These are phyloP conservation scores for Vanessa tameamea DNA, from an alignment of 1,140 invertebrate species.

Conservation along the genomic window DNA sequence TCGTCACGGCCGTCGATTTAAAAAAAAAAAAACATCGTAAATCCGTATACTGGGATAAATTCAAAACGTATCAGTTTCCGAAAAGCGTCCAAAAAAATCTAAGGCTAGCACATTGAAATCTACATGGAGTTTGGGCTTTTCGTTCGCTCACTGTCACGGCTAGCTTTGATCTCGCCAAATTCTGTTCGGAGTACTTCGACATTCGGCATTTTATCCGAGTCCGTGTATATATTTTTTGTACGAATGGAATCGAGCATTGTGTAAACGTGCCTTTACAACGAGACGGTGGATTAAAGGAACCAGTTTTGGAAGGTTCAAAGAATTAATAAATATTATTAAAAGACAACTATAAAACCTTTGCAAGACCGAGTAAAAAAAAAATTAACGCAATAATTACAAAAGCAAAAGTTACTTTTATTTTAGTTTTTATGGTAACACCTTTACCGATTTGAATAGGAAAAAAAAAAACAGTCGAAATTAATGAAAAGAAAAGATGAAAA, in stretches of 20 bases:
- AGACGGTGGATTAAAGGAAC: slow-evolving; percentile 14
- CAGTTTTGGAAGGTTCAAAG: slow-evolving; percentile 14
- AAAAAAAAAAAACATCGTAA: not conserved
- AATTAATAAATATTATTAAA: not conserved
- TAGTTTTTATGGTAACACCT: no score
- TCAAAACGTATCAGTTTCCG: not conserved
- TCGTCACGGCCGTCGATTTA: not conserved
- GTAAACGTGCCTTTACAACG: slow-evolving; percentile 22
- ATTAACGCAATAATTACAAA: no score
- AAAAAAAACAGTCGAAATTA: no score
- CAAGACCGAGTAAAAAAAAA: no score
- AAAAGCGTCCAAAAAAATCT: not conserved
- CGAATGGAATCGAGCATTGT: not conserved
- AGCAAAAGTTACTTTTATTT: no score
- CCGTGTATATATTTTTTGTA: not conserved
- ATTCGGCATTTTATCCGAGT: slow-evolving; percentile 13
- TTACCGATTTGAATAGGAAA: no score
- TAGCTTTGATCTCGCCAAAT: slow-evolving; percentile 24
- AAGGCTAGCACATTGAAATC: slow-evolving; percentile 2
- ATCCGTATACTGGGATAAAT: not conserved
- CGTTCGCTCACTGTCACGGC: not conserved
- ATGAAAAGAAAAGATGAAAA: no score
- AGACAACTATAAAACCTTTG: not conserved
- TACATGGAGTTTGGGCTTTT: slow-evolving; percentile 14
- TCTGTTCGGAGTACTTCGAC: slow-evolving; percentile 12